These are phyloP conservation scores for Pocillopora grandis DNA, from an alignment of 92 coral and sea anemone species.

Conservation along the genomic window DNA sequence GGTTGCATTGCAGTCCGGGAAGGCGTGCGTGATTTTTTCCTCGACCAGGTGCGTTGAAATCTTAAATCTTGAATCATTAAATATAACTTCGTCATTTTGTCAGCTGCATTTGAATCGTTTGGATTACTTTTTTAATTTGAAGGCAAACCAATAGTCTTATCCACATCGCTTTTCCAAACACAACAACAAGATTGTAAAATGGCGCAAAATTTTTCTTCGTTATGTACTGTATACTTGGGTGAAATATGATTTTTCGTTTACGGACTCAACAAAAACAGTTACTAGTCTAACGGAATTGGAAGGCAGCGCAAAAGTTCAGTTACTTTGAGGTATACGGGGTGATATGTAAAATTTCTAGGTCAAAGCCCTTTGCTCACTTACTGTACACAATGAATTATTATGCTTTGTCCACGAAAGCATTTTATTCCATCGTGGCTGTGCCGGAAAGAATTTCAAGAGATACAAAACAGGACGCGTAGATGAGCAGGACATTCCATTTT, in stretches of 20 bases:
- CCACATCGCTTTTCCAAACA: neutral
- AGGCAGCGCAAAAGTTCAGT: no score
- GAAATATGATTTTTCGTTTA: no score
- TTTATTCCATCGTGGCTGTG: neutral
- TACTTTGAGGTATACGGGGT: neutral
- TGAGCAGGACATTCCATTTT: neutral
- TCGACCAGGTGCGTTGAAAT: conserved; percentile 26
- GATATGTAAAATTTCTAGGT: conserved; percentile 12
- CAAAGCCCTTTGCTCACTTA: neutral
- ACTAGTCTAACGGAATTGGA: no score
- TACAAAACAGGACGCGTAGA: neutral
- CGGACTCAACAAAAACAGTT: no score
- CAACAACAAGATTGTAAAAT: neutral
- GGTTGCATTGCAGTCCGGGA: conserved; percentile 8
- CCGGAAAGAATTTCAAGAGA: neutral
- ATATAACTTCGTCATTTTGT: neutral
- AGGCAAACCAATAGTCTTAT: neutral
- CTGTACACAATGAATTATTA: neutral
- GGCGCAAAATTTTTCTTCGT: neutral
- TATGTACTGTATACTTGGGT: neutral
- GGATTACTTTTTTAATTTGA: neutral
- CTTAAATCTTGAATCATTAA: neutral
- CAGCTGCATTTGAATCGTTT: neutral
- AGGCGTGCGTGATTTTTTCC: neutral
- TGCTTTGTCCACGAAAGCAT: neutral